Evolutionary conservation across 1,140 invertebrate species (phyloP), one percentile per base, ranked within the genome.

Genomic region (Papilio glaucus): DNA sequence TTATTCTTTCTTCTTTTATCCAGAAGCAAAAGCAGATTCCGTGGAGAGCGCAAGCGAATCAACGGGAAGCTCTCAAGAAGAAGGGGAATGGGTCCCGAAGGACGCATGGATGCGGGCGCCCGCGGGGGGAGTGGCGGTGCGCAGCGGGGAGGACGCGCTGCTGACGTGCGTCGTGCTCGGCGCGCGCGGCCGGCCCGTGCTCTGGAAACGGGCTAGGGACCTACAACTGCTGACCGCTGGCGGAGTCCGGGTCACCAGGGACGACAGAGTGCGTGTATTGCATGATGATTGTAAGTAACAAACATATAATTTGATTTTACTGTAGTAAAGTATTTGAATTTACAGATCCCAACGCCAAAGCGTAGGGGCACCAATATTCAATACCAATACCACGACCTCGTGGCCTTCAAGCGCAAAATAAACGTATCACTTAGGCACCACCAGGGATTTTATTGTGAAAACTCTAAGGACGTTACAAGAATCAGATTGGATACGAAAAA

Each of bases 121-220:
- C 1, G 80, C 77, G 0, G 84, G 85, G 0, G 85, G 84, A 1
- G 85, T 89, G 0, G 82, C 86, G 0, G 86, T 88, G 3, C 87
- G 80, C 68, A 95, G 96, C 82, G 96, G 96, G 5, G 96, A 96
- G 73, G 96, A 97, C 82, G 96, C 96, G 9, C 88, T 97, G 12
- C 91, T 97, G 15, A 97, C 96, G 1, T 97, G 96, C 84, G 96
- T 97, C 21, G 96, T 97, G 8, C 93, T 95, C 26, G 95, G 96
- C 45, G 94, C 95, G 10, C 95, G 94, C 3, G 92, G 94, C 10
- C 95, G 95, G 75, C 93, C 94, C 37, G 96, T 96, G 6, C 94
- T 97, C 5, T 94, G 96, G 94, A 96, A 95, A 95, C 95, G 96
- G 77, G 95, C 95, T 73, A 94, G 94, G 70, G 94, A 96, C 76